Conservation (phyloP, 1,140 invertebrate species). For the Psilanteris sp. region DNA sequence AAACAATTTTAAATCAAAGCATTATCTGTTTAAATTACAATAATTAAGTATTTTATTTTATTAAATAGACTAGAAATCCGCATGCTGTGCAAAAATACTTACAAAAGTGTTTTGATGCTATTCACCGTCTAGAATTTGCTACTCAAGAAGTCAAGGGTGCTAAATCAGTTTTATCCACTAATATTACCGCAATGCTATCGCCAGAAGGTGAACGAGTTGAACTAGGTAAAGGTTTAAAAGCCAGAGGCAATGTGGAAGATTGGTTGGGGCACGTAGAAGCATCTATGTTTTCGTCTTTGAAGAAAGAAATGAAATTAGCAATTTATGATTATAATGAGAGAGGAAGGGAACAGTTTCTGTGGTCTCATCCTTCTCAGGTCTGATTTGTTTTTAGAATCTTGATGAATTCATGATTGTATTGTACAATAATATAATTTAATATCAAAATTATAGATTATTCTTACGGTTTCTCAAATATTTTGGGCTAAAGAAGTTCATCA, state of each 20-base stretch:
- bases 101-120: constrained; percentile 93
- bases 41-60: too few species aligned
- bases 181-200: constrained; percentile 92
- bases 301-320: constrained; percentile 86
- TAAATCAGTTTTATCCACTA: constrained; percentile 83
- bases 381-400: not conserved
- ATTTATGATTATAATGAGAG: constrained; percentile 83
- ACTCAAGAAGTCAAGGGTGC: constrained; percentile 61
- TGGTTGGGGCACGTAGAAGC: constrained; percentile 93
- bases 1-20: too few species aligned
- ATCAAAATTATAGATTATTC: constrained; percentile 80
- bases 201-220: constrained; percentile 90
- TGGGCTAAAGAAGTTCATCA: constrained; percentile 89
- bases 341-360: constrained; percentile 83
- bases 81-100: constrained; percentile 93
- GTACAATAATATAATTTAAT: constrained; percentile 15
- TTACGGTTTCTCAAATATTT: constrained; percentile 92
- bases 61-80: constrained; percentile 88
- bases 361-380: constrained; percentile 82
- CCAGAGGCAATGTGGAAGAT: constrained; percentile 92
- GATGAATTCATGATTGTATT: constrained; percentile 6
- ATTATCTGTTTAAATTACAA: too few species aligned
- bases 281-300: constrained; percentile 89
- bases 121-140: constrained; percentile 88
- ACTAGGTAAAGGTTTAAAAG: constrained; percentile 90